Conservation (phyloP, 2,888 invertebrate genomes). For the Tridacna gigas region DNA sequence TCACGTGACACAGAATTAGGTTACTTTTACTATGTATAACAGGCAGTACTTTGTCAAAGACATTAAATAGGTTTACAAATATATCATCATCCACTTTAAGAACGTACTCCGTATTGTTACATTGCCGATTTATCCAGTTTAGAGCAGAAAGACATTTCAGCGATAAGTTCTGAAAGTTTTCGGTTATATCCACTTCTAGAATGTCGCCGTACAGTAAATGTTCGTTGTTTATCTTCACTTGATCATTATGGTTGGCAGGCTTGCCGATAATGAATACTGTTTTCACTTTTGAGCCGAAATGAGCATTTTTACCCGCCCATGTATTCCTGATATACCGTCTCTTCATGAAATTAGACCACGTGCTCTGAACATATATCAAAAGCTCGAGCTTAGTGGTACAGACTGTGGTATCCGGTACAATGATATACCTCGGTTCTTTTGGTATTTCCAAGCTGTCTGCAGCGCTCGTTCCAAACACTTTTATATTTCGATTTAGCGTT, state of each 20-base stretch:
- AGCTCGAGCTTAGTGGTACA: conserved; percentile 55
- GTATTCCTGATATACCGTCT: conserved; percentile 65
- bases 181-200: conserved; percentile 66
- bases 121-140: conserved; percentile 65
- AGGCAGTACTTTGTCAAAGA: conserved; percentile 68
- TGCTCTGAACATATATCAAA: conserved; percentile 70
- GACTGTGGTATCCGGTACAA: background rate
- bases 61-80: conserved; percentile 73
- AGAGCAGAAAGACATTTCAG: conserved; percentile 65
- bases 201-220: conserved; percentile 66
- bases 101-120: conserved; percentile 63
- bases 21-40: conserved; percentile 54
- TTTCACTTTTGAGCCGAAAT: conserved; percentile 50
- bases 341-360: conserved; percentile 57
- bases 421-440: background rate
- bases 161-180: conserved; percentile 66
- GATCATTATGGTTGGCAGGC: conserved; percentile 55
- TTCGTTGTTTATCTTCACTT: conserved; percentile 68
- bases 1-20: conserved; percentile 69
- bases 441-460: background rate
- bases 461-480: conserved; percentile 6
- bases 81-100: conserved; percentile 74
- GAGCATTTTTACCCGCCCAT: conserved; percentile 62
- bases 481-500: background rate
- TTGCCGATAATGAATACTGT: conserved; percentile 67